Evolutionary conservation across 2,797 vertebrate genomes (phyloP).

Genomic region (Phalloptychus januarius): DNA sequence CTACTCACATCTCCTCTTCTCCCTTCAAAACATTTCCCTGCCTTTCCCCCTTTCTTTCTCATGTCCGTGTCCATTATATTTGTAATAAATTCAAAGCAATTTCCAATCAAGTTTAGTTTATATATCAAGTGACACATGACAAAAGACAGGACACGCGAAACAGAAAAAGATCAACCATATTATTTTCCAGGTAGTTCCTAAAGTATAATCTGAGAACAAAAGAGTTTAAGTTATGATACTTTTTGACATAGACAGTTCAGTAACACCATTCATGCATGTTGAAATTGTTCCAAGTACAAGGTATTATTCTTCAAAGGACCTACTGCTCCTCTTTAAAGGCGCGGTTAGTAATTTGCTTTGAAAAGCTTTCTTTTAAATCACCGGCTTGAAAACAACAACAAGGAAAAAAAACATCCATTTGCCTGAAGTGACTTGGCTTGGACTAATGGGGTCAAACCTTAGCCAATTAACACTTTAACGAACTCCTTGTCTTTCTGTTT

Average conservation of each 20-base stretch:
- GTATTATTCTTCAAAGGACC: constrained; percentile 10
- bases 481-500: constrained; percentile 28
- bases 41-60: no score
- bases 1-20: no score
- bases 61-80: no score
- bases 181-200: not conserved
- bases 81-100: no score
- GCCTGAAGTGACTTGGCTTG: constrained; percentile 28
- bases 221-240: not conserved
- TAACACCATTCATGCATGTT: not conserved
- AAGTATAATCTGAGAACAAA: not conserved
- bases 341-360: constrained; percentile 14
- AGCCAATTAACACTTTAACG: constrained; percentile 50
- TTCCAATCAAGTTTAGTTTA: no score
- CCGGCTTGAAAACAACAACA: constrained; percentile 11
- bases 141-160: no score
- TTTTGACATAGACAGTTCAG: not conserved
- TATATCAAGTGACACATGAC: no score
- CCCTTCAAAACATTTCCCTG: no score
- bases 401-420: constrained; percentile 6
- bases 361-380: constrained; percentile 5
- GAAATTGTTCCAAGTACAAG: constrained; percentile 5
- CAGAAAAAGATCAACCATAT: not conserved
- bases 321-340: constrained; percentile 23
- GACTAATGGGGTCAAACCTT: constrained; percentile 49